Evolutionary conservation across 2,797 vertebrate genomes (phyloP), one percentile per base, ranked within the genome.

Genomic region (Austrolebias charrua): DNA sequence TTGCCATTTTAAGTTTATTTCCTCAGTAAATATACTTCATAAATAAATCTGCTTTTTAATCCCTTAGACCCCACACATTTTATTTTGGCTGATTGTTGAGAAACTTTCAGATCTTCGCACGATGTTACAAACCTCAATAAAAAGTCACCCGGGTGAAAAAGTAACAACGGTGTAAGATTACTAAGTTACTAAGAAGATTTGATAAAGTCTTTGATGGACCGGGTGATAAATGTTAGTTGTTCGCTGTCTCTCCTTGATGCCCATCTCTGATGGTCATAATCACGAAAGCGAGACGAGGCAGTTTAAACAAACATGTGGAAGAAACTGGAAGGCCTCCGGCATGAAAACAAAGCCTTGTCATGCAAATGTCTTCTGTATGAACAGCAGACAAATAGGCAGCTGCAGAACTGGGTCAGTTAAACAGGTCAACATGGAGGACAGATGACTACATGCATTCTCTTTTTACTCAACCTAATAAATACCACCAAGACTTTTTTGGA

Each of bases 351-450:
- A 52, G 57, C 18, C 38, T n/a, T n/a, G 38, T 35, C 13, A 63
- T 66, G 63, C 51, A 65, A 65, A 76, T 63, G 44, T 61, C 31
- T 31, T 46, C 38, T 69, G 65, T 63, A 60, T 12, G 19, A 71
- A 0, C 16, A 14, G 53, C 63, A 35, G 60, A 52, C 66, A 64
- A 53, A 68, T 51, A 56, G 38, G 62, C 55, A 73, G 60, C 42
- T 3, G 7, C 31, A 58, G 80, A 90, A 88, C 63, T 87, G 79
- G 89, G 86, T 89, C 87, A 86, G 69, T 80, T 20, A 78, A 83
- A 60, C 73, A 56, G 82, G 80, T 77, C 78, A 63, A 55, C 50
- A 69, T 42, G 68, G 65, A 81, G 55, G 66, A 80, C 61, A 4
- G 19, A 24, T 60, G 53, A 19, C 68, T 44, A 69, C 13, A n/a